Conservation (phyloP, 2,797 vertebrate genomes). For the Emys orbicularis region DNA sequence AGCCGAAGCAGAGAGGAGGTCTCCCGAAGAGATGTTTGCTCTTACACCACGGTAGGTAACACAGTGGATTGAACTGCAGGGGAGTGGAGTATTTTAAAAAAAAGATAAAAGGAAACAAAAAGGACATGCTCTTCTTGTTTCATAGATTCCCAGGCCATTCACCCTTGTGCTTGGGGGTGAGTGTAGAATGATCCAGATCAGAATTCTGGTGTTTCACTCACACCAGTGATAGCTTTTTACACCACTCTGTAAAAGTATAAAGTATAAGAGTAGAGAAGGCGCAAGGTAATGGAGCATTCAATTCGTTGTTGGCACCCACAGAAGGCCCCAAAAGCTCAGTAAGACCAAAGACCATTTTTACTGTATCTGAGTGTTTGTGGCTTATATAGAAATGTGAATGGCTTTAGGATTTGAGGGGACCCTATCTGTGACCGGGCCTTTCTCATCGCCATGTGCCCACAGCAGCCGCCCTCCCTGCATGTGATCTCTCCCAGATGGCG, state of each 20-base stretch:
- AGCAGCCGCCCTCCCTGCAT: accelerated
- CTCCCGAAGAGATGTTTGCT: background rate
- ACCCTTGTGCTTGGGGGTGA: background rate
- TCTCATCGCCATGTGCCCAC: accelerated
- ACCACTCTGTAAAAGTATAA: background rate
- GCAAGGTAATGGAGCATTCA: background rate
- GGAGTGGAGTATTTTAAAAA: accelerated
- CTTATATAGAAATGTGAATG: background rate
- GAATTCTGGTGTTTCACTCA: background rate
- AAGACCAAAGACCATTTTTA: background rate
- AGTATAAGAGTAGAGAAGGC: background rate
- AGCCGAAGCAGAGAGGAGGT: background rate
- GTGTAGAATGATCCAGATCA: background rate
- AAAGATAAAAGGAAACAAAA: background rate
- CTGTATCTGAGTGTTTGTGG: background rate
- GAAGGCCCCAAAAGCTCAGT: background rate
- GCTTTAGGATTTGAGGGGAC: background rate
- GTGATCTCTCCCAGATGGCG: background rate
- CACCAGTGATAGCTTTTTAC: background rate
- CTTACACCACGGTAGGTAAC: background rate
- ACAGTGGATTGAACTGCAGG: background rate
- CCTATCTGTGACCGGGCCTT: accelerated
- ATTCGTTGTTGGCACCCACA: background rate
- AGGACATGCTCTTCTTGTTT: background rate
- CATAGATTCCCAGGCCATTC: background rate